Conservation (phyloP, 1,140 invertebrate genomes). For the Littorina saxatilis region DNA sequence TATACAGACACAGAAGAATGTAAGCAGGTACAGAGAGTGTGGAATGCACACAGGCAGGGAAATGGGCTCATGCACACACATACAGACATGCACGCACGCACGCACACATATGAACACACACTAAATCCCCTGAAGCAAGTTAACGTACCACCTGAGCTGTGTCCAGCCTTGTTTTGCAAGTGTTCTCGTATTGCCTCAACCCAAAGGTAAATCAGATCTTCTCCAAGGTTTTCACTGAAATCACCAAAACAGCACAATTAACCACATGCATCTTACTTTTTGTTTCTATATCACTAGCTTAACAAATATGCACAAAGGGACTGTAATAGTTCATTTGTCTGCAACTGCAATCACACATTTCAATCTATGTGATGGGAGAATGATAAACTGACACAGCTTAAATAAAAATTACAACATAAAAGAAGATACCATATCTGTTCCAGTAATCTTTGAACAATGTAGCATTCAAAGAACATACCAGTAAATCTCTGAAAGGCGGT, state of each 20-base stretch:
- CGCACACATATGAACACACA: background rate
- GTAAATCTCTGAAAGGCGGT: conserved; percentile 81
- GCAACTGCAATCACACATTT: no score
- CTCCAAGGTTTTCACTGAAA: conserved; percentile 82
- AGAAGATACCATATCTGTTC: no score
- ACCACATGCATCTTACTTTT: background rate
- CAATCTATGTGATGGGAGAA: no score
- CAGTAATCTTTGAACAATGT: no score
- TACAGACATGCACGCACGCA: background rate
- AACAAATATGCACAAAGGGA: no score
- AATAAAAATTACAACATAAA: no score
- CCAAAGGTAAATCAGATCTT: conserved; percentile 86
- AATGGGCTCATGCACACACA: background rate
- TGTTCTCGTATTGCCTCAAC: conserved; percentile 85
- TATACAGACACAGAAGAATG: background rate
- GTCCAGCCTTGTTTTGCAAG: conserved; percentile 64
- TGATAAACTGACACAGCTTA: no score
- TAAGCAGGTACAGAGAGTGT: background rate
- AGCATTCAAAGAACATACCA: no score
- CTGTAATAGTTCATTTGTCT: no score
- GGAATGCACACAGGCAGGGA: background rate
- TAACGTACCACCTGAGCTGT: background rate
- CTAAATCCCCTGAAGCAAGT: background rate
- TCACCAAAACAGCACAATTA: conserved; percentile 37
- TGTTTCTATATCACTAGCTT: no score